Evolutionary conservation across 1,140 invertebrate species (phyloP).

Genomic region (Nylanderia fulva): DNA sequence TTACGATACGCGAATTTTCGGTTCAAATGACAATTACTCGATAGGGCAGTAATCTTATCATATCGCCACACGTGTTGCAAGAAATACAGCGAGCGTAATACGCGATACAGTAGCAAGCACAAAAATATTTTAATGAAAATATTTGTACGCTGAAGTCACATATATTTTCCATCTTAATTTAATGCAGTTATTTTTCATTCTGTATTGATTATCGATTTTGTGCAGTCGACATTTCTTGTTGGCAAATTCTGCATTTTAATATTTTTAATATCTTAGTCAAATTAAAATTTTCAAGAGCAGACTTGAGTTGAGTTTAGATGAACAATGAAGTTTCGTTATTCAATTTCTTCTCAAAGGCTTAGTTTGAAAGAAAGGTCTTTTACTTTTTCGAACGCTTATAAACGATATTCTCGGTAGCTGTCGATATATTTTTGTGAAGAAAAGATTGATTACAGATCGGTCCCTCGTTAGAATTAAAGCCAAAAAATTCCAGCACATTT

Average conservation of each 20-base stretch:
- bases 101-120: neutral
- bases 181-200: constrained; percentile 29
- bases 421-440: constrained; percentile 19
- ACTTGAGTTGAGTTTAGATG: constrained; percentile 35
- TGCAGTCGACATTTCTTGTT: constrained; percentile 5
- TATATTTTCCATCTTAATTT: neutral
- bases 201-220: constrained; percentile 24
- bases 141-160: neutral
- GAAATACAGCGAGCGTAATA: neutral
- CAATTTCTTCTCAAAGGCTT: constrained; percentile 1
- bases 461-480: neutral
- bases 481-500: neutral
- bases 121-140: no score
- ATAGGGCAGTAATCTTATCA: constrained; percentile 24
- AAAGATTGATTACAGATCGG: constrained; percentile 15
- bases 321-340: constrained; percentile 50
- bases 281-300: constrained; percentile 48
- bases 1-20: constrained; percentile 53
- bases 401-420: neutral
- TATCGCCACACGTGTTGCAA: constrained; percentile 9
- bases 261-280: constrained; percentile 3
- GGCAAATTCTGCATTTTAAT: constrained; percentile 29
- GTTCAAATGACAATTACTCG: constrained; percentile 64
- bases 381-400: constrained; percentile 18
- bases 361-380: neutral